Evolutionary conservation across 2,113 vertebrate genomes (phyloP).

Genomic region (Sorex fumeus): DNA sequence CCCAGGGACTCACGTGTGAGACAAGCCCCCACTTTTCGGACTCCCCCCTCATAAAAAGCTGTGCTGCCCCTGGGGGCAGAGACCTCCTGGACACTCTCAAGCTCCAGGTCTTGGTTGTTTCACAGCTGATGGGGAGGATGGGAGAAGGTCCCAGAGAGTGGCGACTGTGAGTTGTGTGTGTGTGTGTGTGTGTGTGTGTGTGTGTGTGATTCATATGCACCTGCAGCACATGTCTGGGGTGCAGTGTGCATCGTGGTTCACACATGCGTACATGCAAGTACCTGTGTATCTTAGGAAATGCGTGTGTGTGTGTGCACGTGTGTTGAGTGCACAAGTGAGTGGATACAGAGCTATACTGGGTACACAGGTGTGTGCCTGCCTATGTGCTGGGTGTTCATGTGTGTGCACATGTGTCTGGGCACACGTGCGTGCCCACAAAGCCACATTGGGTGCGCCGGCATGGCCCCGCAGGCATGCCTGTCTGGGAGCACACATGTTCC

Average conservation of each 20-base stretch:
- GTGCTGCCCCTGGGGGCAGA: neutral
- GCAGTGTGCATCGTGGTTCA: no score
- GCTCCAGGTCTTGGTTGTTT: conserved; percentile 53
- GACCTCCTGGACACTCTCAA: conserved; percentile 60
- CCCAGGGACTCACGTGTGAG: neutral
- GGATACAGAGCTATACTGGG: no score
- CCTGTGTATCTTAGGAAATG: no score
- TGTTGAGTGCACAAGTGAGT: no score
- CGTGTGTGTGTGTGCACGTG: no score
- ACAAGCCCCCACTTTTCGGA: neutral
- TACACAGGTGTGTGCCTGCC: no score
- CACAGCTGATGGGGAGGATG: neutral
- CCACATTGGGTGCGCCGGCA: no score
- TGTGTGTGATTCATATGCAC: no score
- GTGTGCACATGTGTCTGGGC: no score
- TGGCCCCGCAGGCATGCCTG: neutral
- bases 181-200: no score
- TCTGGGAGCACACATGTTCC: rapidly evolving
- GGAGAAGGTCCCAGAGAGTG: conserved; percentile 23
- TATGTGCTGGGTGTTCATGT: neutral
- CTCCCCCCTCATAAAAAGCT: neutral
- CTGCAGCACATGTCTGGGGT: no score
- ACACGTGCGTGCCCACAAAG: neutral
- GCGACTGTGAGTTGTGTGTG: neutral
- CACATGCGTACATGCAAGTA: no score